Evolutionary conservation across 2,113 vertebrate genomes (phyloP).

Genomic region (Pollimyrus isidori): DNA sequence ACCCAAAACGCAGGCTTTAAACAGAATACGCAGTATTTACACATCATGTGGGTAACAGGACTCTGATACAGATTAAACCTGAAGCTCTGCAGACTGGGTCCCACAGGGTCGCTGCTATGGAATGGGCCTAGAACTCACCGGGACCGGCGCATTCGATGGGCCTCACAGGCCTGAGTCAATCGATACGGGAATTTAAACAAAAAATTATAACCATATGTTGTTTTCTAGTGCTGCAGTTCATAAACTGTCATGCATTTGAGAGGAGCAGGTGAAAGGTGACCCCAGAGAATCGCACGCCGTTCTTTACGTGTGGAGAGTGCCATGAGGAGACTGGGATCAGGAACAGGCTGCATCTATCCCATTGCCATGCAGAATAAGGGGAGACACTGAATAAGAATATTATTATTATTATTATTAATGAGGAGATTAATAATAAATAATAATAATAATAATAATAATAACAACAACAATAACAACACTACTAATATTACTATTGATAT

Average conservation of each 20-base stretch:
- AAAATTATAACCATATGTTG: not conserved
- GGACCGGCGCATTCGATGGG: not conserved
- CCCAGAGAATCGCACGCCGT: not conserved
- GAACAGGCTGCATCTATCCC: not conserved
- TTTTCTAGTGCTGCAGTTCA: not conserved
- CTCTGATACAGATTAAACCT: not conserved
- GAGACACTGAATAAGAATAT: not conserved
- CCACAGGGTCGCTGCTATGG: not conserved
- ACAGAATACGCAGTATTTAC: not conserved
- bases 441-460: no score
- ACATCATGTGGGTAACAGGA: not conserved
- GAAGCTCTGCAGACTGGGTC: not conserved
- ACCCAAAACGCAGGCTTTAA: not conserved
- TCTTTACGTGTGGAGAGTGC: not conserved
- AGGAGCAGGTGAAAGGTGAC: not conserved
- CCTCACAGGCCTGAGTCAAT: not conserved
- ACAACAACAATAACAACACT: not conserved
- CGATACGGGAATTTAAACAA: not conserved
- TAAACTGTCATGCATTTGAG: not conserved
- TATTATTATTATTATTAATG: no score
- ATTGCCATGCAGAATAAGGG: conserved; percentile 5
- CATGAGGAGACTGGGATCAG: not conserved
- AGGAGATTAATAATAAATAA: no score
- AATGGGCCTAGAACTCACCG: not conserved
- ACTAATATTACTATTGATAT: not conserved